phyloP scores from a whole-genome alignment of 2,797 vertebrate species.

The Cyclopterus lumpus region DNA sequence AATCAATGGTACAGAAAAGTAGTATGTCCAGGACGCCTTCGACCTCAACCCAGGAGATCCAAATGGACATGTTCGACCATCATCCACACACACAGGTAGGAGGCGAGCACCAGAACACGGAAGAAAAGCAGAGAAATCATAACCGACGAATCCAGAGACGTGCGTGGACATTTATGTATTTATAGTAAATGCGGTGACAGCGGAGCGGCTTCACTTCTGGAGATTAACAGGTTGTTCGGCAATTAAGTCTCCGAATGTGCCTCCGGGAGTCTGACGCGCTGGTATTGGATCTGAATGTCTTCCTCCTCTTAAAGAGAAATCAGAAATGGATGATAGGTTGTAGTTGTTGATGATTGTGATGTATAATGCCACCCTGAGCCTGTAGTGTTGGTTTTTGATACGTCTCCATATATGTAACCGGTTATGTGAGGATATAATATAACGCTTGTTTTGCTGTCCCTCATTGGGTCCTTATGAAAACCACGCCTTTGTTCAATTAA shows the following conservation, averaged over 20 bases:
- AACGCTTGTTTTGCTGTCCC: conserved; percentile 34
- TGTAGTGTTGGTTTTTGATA: conserved; percentile 30
- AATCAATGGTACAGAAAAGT: conserved; percentile 98
- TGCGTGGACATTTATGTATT: not conserved
- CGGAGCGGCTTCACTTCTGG: conserved; percentile 38
- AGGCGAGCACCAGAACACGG: not conserved
- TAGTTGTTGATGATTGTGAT: not conserved
- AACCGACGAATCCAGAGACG: not conserved
- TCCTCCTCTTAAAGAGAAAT: not conserved
- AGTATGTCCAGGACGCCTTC: conserved; percentile 97
- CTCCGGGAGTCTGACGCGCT: not conserved
- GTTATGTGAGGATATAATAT: conserved; percentile 48
- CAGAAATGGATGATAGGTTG: not conserved
- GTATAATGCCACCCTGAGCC: not conserved
- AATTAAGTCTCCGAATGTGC: conserved; percentile 43
- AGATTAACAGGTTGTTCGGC: conserved; percentile 79
- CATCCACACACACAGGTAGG: conserved; percentile 96
- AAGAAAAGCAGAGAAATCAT: not conserved
- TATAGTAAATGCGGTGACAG: not conserved
- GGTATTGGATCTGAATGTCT: not conserved
- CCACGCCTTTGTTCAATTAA: conserved; percentile 71
- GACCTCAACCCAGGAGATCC: conserved; percentile 98
- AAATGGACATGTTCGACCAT: conserved; percentile 97
- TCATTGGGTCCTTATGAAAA: conserved; percentile 36
- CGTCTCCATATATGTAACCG: conserved; percentile 19